A percentile compares a stretch with the other conserved stretches of the same genome.
Evolutionary conservation across 2,797 vertebrate genomes (phyloP).

Genomic region (Hippoglossus hippoglossus): DNA sequence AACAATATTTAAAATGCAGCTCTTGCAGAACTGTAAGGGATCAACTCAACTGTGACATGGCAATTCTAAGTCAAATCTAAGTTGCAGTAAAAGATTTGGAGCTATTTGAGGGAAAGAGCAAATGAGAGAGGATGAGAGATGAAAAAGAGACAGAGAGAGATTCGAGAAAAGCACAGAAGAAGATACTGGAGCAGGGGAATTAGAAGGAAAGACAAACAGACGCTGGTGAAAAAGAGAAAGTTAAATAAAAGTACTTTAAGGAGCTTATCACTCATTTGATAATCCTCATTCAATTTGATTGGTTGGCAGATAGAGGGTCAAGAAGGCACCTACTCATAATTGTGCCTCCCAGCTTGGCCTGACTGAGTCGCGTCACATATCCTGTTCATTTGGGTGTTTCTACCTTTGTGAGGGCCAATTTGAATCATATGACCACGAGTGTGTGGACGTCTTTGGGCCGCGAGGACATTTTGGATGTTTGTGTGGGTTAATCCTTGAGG

Average conservation of each 20-base stretch:
- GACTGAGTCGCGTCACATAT: slow-evolving; percentile 37
- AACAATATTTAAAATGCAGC: no score
- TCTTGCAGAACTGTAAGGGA: slow-evolving; percentile 1
- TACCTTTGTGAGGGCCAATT: slow-evolving; percentile 24
- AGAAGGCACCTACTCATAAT: slow-evolving; percentile 64
- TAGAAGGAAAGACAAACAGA: slow-evolving; percentile 42
- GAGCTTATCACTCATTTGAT: slow-evolving; percentile 61
- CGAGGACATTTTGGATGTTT: no score
- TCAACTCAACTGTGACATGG: slow-evolving; percentile 38
- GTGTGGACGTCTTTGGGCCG: background rate
- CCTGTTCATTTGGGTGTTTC: slow-evolving; percentile 16
- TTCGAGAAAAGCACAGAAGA: slow-evolving; percentile 2
- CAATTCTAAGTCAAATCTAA: slow-evolving; percentile 48
- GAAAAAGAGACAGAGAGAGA: slow-evolving; percentile 14
- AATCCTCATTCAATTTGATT: slow-evolving; percentile 74
- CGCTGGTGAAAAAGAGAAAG: slow-evolving; percentile 16
- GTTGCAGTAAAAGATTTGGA: slow-evolving; percentile 22
- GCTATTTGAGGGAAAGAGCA: no score
- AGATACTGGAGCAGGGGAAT: slow-evolving; percentile 2
- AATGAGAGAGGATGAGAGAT: background rate
- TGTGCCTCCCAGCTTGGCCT: slow-evolving; percentile 57
- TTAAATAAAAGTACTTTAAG: slow-evolving; percentile 56
- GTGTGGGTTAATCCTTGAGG: no score
- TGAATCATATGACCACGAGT: background rate
- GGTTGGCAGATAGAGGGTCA: slow-evolving; percentile 65